Evolutionary conservation across 2,888 invertebrate species (phyloP), one percentile per base, ranked within the genome.

Genomic region (Polyommatus icarus): DNA sequence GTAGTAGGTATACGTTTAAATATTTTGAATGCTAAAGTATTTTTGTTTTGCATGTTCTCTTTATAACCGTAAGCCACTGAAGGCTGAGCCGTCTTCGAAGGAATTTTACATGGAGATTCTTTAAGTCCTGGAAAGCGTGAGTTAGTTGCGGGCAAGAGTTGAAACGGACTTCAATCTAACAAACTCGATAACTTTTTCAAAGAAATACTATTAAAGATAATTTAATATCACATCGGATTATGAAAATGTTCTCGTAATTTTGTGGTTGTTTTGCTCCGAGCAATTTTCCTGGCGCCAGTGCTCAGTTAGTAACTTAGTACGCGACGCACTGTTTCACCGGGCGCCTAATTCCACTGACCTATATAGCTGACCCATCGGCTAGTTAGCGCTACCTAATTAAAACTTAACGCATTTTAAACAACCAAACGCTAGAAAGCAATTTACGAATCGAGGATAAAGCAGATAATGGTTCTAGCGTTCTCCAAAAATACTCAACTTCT

Each of bases 311-410:
- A 67, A 32, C 29, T 67, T 67, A 29, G 29, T 29, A 67, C 67
- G 67, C 29, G 67, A 67, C 67, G 32, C 29, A 67, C 67, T 67
- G 20, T 67, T 67, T 67, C 15, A 75, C 50, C 50, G 75, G 12
- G 1, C 29, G 18, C 75, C 50, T 75, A 75, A 54, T 75, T 75
- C 54, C 18, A 29, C 50, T 75, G 75, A 54, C 75, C 75, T 54
- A 75, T 75, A 54, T 75, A 15, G 29, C 50, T 75, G 75, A 75
- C 54, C 50, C 15, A 75, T 75, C 32, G 54, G 54, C 29, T 5
- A 46, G 46, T 73, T 75, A 75, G 46, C 8, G 20, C 24, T 54
- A 32, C 75, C 18, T 50, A 50, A 75, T 75, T 54, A 75, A 20
- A 50, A 54, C 29, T 15, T 75, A 29, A 75, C 75, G 54, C 3